Percentiles rank a stretch among this genome's conserved stretches.
phyloP scores from a whole-genome alignment of 1,140 invertebrate genomes.

The Camponotus vicinus region DNA sequence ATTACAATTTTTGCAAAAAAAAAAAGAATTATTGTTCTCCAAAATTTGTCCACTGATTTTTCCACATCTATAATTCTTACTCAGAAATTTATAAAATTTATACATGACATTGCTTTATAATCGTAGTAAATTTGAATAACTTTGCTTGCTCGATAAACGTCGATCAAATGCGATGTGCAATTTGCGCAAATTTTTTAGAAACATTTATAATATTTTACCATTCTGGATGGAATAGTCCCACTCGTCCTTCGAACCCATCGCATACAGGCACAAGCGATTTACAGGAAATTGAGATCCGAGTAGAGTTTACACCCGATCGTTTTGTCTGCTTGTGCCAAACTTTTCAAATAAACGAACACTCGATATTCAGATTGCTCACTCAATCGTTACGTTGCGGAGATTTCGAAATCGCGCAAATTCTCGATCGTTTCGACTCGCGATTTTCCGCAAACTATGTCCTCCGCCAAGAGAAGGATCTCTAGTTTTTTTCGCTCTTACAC shows the following conservation, averaged over 20 bases:
- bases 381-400: neutral
- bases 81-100: neutral
- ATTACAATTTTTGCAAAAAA: neutral
- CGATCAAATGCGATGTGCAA: neutral
- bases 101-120: neutral
- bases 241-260: slow-evolving; percentile 80
- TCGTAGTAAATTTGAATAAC: neutral
- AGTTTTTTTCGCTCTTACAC: neutral
- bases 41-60: neutral
- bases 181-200: neutral
- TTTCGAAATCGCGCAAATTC: too few species aligned
- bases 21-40: neutral
- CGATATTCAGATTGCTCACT: neutral
- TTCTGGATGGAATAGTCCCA: slow-evolving; percentile 83
- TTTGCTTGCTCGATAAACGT: neutral
- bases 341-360: slow-evolving; percentile 32
- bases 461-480: neutral
- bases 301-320: slow-evolving; percentile 82
- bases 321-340: slow-evolving; percentile 70
- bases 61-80: too few species aligned
- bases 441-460: neutral
- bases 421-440: neutral
- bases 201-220: slow-evolving; percentile 73
- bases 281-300: slow-evolving; percentile 83
- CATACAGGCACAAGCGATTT: slow-evolving; percentile 58